Base-by-base conservation (phyloP, 1,140 invertebrate species). In the Ips typographus region DNA sequence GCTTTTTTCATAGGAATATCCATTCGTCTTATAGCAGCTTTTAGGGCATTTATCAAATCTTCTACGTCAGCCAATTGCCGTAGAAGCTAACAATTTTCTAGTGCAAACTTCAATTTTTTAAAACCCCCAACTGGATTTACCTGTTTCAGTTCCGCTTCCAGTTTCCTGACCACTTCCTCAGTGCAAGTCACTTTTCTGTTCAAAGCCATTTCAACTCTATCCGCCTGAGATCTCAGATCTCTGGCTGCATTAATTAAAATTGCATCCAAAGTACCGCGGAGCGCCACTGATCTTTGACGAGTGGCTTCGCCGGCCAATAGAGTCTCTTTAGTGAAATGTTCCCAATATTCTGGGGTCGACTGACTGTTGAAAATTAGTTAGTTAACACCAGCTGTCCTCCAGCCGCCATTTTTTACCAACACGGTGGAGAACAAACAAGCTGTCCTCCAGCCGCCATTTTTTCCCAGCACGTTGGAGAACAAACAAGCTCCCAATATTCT, bases 1-100 rank as follows among this genome's bases (percentile, higher is more conserved):
- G 90, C 90, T 39, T 91, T 84, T 78, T 92, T 92, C 85, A 91
- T 87, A 2, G 88, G 86, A 4, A 84, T 81, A 73, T 93, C 89
- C 76, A 91, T 84, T 73, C 86, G 86, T 66, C 83, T 82, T 1
- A 90, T 83, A 1, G 85, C 85, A 40, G 80, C 80, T 63, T 87
- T 83, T 22, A 92, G 78, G 66, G 86, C 78, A 7, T 84, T 83
- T 40, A 91, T 89, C 4, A 90, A 79, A 40, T 80, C 83, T 77
- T 94, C 91, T n/a, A 87, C 87, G 58, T 89, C 87, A 4, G 89
- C 89, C 44, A 91, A 81, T 73, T 86, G 84, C 70, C 87, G 82
- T 6, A 92, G 80, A 53, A 85, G 83, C 68, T 70, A 43, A 47
- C 8, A 22, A 22, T 22, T 22, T 22, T 22, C 22, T 22, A 22